Conservation (phyloP, 2,797 vertebrate species). For the Danio aesculapii region DNA sequence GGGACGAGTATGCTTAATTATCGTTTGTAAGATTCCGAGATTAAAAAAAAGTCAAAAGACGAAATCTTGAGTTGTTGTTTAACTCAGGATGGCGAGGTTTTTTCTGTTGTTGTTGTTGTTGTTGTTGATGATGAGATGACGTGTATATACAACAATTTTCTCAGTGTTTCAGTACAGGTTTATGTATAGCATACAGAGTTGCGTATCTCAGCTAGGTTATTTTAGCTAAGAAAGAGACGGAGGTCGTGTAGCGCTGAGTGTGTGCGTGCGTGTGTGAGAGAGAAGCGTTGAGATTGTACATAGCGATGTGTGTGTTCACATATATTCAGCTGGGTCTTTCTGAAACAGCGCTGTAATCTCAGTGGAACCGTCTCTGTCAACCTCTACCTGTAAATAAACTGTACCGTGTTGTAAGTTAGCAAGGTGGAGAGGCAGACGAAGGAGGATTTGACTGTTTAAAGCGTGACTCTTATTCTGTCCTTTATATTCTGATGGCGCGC, state of each 20-base stretch:
- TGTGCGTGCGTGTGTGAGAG: neutral
- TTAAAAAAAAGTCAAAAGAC: constrained; percentile 30
- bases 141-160: constrained; percentile 78
- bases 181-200: constrained; percentile 64
- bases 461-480: constrained; percentile 59
- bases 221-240: constrained; percentile 15
- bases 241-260: constrained; percentile 43
- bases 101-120: no score
- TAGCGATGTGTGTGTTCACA: constrained; percentile 75
- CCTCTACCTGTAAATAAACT: constrained; percentile 74
- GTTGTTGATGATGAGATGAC: constrained; percentile 52
- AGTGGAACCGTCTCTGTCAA: constrained; percentile 77
- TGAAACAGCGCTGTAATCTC: constrained; percentile 81
- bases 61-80: constrained; percentile 63
- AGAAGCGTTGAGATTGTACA: constrained; percentile 77
- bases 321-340: constrained; percentile 76
- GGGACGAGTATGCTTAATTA: constrained; percentile 51
- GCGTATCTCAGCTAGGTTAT: constrained; percentile 28
- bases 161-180: constrained; percentile 76
- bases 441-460: constrained; percentile 76
- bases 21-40: constrained; percentile 51
- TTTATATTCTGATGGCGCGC: constrained; percentile 75
- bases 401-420: constrained; percentile 70
- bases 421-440: constrained; percentile 68
- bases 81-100: constrained; percentile 54